phyloP scores from a whole-genome alignment of 1,140 invertebrate species.

The Pomphorhynchus laevis region DNA sequence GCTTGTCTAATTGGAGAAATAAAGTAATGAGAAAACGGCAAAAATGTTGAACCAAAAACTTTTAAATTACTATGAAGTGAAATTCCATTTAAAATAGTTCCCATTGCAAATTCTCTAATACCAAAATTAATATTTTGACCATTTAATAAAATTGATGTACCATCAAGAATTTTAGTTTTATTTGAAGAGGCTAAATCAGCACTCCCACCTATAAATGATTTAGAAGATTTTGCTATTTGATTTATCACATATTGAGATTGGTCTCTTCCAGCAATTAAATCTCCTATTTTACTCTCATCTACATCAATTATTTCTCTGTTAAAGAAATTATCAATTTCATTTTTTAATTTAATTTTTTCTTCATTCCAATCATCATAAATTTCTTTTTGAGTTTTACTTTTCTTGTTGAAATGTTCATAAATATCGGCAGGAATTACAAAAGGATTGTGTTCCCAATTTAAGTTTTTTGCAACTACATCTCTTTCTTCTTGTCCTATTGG shows the following conservation, averaged over 20 bases:
- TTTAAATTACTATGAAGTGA: not conserved
- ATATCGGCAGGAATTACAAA: too few species aligned
- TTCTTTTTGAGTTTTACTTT: too few species aligned
- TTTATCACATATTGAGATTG: not conserved
- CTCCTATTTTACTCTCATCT: too few species aligned
- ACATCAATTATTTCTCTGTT: too few species aligned
- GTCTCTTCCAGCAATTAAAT: not conserved
- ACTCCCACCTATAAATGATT: not conserved
- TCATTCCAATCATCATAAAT: too few species aligned
- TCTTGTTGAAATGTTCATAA: too few species aligned
- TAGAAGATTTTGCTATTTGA: not conserved
- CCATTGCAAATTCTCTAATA: slow-evolving; percentile 1
- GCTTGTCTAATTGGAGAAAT: not conserved
- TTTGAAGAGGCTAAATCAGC: not conserved
- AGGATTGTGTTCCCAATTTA: too few species aligned
- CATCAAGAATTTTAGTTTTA: not conserved
- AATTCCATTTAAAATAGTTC: not conserved
- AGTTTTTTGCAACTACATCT: too few species aligned
- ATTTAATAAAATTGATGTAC: not conserved
- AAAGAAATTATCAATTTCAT: too few species aligned
- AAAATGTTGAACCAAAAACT: not conserved
- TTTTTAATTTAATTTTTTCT: too few species aligned
- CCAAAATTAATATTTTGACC: not conserved
- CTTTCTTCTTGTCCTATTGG: too few species aligned
- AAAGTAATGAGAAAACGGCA: not conserved